A percentile compares a stretch with the other conserved stretches of the same genome.
Conservation (phyloP, 1,140 invertebrate species). For the Sycophila sp. region DNA sequence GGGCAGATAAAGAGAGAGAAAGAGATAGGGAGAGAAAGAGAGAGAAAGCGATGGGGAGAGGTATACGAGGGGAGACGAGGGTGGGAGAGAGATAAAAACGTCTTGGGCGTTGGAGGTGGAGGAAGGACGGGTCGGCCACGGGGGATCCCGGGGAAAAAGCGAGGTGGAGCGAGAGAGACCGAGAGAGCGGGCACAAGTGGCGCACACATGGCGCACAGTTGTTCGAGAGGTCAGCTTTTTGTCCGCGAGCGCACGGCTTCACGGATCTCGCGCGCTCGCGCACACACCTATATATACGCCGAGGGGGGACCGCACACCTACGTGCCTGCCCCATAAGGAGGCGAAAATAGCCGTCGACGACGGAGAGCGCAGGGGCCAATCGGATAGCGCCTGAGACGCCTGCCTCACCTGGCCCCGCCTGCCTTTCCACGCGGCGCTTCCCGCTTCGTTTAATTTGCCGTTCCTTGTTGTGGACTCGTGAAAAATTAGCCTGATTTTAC, state of each 20-base stretch:
- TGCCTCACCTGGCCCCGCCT: not conserved
- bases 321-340: no score
- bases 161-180: conserved; percentile 37
- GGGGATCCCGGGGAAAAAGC: conserved; percentile 30
- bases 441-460: no score
- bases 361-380: conserved; percentile 1
- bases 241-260: conserved; percentile 58
- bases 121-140: no score
- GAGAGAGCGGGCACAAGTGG: conserved; percentile 58
- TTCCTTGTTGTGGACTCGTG: not conserved
- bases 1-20: not conserved
- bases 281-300: not conserved
- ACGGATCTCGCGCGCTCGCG: conserved; percentile 46
- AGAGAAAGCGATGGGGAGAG: conserved; percentile 9
- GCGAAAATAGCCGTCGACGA: not conserved
- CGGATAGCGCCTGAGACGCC: not conserved
- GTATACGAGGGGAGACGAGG: no score
- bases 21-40: not conserved
- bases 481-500: not conserved
- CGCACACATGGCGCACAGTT: conserved; percentile 66
- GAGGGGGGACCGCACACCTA: no score
- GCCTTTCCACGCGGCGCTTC: not conserved
- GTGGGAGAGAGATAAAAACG: not conserved
- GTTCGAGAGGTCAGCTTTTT: conserved; percentile 67
- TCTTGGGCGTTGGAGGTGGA: conserved; percentile 18